Evolutionary conservation across 2,888 invertebrate genomes (phyloP).

Genomic region (Drosophila rubida): DNA sequence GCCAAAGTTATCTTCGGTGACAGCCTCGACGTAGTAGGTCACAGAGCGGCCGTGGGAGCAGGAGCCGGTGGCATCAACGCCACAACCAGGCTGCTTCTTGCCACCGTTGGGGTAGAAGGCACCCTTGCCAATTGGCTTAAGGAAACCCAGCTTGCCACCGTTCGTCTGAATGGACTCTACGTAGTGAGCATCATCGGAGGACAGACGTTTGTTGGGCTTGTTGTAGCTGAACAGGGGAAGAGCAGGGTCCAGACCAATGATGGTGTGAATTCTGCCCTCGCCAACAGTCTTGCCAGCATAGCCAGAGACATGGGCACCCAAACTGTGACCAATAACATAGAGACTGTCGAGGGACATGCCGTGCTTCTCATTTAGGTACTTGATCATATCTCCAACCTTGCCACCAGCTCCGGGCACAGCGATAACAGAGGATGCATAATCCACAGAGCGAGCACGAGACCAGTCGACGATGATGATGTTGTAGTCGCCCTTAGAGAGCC

Average conservation of each 20-base stretch:
- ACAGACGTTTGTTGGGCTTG: slow-evolving; percentile 71
- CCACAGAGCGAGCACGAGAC: slow-evolving; percentile 86
- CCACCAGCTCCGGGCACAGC: slow-evolving; percentile 74
- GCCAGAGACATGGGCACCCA: slow-evolving; percentile 88
- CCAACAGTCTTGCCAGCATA: slow-evolving; percentile 87
- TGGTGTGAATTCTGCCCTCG: slow-evolving; percentile 86
- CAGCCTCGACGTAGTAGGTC: slow-evolving; percentile 85
- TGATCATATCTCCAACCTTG: slow-evolving; percentile 74
- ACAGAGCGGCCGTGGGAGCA: slow-evolving; percentile 85
- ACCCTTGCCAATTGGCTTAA: slow-evolving; percentile 84
- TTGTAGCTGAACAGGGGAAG: slow-evolving; percentile 78
- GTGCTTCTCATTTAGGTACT: slow-evolving; percentile 85
- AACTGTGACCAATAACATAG: slow-evolving; percentile 87
- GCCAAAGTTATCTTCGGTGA: slow-evolving; percentile 77
- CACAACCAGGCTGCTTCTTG: slow-evolving; percentile 86
- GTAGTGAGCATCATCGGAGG: slow-evolving; percentile 75
- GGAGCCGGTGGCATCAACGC: slow-evolving; percentile 78
- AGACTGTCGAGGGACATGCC: slow-evolving; percentile 85
- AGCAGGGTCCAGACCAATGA: slow-evolving; percentile 85
- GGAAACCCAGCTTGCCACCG: slow-evolving; percentile 81
- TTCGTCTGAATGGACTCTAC: slow-evolving; percentile 84
- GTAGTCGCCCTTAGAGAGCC: slow-evolving; percentile 86
- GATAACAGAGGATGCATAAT: slow-evolving; percentile 87
- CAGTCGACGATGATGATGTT: slow-evolving; percentile 88
- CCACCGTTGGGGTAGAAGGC: slow-evolving; percentile 86